These are phyloP conservation scores for Troilus luridus DNA, from an alignment of 2,888 invertebrate genomes.

Conservation along the genomic window DNA sequence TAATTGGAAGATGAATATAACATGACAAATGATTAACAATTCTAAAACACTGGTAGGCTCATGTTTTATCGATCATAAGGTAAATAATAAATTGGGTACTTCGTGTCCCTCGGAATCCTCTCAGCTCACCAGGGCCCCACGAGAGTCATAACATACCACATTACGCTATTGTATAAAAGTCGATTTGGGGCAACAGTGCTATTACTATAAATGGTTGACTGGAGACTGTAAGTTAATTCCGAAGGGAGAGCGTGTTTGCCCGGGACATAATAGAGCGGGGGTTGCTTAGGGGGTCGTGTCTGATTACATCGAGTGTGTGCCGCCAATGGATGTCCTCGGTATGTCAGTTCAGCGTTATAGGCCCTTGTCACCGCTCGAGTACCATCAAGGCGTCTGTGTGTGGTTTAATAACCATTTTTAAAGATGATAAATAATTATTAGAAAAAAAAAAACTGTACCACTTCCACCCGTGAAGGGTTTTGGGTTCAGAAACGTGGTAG, in stretches of 20 bases:
- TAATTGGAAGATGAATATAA: too few relatives aligned
- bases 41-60: background rate
- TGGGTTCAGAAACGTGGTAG: too few relatives aligned
- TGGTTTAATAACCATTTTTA: too few relatives aligned
- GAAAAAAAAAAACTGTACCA: too few relatives aligned
- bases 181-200: background rate
- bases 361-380: too few relatives aligned
- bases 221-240: conserved; percentile 14
- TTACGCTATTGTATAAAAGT: background rate
- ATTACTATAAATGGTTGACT: background rate
- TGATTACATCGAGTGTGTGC: background rate
- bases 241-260: background rate
- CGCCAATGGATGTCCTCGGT: background rate
- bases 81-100: background rate
- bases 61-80: background rate
- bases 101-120: background rate
- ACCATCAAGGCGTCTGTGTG: too few relatives aligned
- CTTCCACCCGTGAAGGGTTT: too few relatives aligned
- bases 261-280: background rate
- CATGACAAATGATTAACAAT: background rate
- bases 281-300: conserved; percentile 2
- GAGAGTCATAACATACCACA: background rate
- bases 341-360: background rate
- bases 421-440: too few relatives aligned
- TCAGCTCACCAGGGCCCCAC: background rate